Conservation (phyloP, 2,797 vertebrate genomes). For the Australoheros facetus region DNA sequence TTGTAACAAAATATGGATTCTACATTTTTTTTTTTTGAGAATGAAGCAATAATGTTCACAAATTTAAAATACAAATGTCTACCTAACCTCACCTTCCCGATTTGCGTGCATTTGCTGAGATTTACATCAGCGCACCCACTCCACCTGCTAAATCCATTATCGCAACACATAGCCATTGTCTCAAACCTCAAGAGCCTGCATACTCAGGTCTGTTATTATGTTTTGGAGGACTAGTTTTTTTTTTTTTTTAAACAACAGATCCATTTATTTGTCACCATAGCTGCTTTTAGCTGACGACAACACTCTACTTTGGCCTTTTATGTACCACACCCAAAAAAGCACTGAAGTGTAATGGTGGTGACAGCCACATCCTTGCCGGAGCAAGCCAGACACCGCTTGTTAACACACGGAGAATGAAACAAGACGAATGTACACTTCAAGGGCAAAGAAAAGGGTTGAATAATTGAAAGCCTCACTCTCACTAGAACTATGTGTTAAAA, state of each 20-base stretch:
- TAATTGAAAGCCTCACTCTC: constrained; percentile 76
- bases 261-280: constrained; percentile 54
- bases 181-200: constrained; percentile 31
- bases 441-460: constrained; percentile 74
- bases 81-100: background rate
- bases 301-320: constrained; percentile 44
- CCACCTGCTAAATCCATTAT: constrained; percentile 30
- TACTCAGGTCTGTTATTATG: constrained; percentile 29
- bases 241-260: constrained; percentile 24
- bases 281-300: constrained; percentile 54
- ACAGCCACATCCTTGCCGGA: constrained; percentile 69
- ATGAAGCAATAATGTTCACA: background rate
- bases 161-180: constrained; percentile 21
- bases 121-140: constrained; percentile 23
- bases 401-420: constrained; percentile 72
- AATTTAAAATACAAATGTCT: constrained; percentile 7
- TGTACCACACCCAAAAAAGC: constrained; percentile 23
- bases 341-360: constrained; percentile 69
- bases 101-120: constrained; percentile 13
- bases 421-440: constrained; percentile 75
- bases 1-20: background rate
- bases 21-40: background rate
- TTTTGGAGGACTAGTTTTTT: constrained; percentile 16
- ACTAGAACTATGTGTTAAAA: constrained; percentile 67
- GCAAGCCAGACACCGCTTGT: constrained; percentile 71